Conservation (phyloP, 2,888 invertebrate genomes). For the Acrobasis suavella region DNA sequence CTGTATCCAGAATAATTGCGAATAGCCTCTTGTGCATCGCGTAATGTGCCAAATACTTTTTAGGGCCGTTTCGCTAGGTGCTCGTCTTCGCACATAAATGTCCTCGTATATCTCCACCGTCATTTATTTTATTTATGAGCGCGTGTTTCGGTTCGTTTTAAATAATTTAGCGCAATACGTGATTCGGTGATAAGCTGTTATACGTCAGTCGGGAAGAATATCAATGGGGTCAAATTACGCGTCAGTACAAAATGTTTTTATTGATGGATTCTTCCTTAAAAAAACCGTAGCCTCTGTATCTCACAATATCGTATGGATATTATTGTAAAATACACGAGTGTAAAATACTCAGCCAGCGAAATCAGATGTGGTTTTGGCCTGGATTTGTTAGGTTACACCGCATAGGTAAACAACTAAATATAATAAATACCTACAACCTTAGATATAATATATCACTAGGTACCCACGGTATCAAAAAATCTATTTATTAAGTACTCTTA, state of each 20-base stretch:
- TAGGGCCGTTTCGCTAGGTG: constrained; percentile 10
- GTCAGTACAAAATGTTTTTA: background rate
- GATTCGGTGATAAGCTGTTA: background rate
- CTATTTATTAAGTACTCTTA: too few species aligned
- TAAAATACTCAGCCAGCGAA: too few species aligned
- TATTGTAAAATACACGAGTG: too few species aligned
- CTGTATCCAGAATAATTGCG: constrained; percentile 32
- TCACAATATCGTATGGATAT: too few species aligned
- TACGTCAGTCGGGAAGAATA: background rate
- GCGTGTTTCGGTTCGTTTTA: background rate
- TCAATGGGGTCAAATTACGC: background rate
- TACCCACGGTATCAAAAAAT: too few species aligned
- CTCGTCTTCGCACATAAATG: constrained; percentile 11
- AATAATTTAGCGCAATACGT: background rate
- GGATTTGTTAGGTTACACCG: too few species aligned
- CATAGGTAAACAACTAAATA: too few species aligned
- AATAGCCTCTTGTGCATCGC: constrained; percentile 25
- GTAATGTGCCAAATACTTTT: constrained; percentile 30
- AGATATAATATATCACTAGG: too few species aligned
- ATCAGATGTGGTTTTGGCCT: too few species aligned
- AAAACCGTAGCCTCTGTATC: too few species aligned
- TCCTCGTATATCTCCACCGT: constrained; percentile 4
- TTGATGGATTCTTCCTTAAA: too few species aligned
- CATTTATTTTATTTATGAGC: constrained; percentile 1
- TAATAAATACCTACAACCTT: too few species aligned